Percentiles rank a stretch among this genome's conserved stretches.
Evolutionary conservation across 2,888 invertebrate genomes (phyloP).

Genomic region (Torymus texanus): DNA sequence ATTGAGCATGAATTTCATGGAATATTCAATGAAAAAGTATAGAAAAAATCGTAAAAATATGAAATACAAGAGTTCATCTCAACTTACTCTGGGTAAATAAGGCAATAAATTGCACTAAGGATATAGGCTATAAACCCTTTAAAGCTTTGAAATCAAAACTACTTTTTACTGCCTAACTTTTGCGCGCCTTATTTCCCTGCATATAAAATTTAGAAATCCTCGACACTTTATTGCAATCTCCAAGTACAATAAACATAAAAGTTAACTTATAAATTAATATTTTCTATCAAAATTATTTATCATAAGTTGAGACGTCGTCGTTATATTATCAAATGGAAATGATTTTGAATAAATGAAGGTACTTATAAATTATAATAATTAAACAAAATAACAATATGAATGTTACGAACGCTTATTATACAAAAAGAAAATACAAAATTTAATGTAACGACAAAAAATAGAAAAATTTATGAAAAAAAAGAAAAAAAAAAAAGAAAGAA

Average conservation of each 20-base stretch:
- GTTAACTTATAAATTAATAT: too few species aligned
- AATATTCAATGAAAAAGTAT: not conserved
- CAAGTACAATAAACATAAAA: too few species aligned
- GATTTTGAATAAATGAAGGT: not conserved
- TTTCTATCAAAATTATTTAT: too few species aligned
- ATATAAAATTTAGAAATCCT: constrained; percentile 3
- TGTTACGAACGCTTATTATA: too few species aligned
- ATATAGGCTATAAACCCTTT: not conserved
- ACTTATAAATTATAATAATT: not conserved
- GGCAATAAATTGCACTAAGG: constrained; percentile 2
- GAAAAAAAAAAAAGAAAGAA: too few species aligned
- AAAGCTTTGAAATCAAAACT: not conserved
- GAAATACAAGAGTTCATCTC: constrained; percentile 10
- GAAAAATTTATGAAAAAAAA: too few species aligned
- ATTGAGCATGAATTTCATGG: too few species aligned
- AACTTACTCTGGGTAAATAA: not conserved
- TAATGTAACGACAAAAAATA: too few species aligned
- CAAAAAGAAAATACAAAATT: too few species aligned
- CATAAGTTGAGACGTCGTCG: too few species aligned
- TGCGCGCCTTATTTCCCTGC: not conserved
- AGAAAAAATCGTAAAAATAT: constrained; percentile 6
- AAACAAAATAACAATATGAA: too few species aligned
- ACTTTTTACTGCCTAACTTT: constrained; percentile 3
- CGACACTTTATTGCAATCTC: not conserved
- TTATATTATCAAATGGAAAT: too few species aligned